Conservation (phyloP, 2,797 vertebrate genomes). For the Oryzias sinensis region DNA sequence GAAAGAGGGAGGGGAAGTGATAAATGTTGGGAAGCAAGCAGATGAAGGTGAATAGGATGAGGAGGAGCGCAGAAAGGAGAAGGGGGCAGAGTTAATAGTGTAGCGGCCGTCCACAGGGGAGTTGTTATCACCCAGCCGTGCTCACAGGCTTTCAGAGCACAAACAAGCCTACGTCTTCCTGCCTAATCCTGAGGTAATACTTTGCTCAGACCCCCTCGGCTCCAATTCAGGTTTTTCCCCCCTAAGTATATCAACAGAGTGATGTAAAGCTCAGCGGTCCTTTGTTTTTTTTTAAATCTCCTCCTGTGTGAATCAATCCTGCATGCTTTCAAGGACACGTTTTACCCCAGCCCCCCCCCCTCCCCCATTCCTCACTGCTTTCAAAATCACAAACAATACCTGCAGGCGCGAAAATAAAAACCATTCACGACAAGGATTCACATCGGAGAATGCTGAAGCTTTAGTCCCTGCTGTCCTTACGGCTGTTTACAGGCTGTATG, state of each 20-base stretch:
- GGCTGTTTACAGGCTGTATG: too few relatives aligned
- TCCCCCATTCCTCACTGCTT: conserved; percentile 24
- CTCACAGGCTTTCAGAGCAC: conserved; percentile 66
- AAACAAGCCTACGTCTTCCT: conserved; percentile 53
- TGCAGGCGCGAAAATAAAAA: conserved; percentile 22
- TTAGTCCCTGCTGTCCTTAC: too few relatives aligned
- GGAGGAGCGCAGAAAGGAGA: conserved; percentile 38
- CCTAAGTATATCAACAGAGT: conserved; percentile 52
- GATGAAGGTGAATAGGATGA: conserved; percentile 63
- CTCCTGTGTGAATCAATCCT: conserved; percentile 36
- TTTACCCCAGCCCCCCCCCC: conserved; percentile 26
- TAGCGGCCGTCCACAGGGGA: conserved; percentile 58
- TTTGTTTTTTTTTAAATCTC: conserved; percentile 31
- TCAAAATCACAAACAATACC: conserved; percentile 24
- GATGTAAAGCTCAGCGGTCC: conserved; percentile 42
- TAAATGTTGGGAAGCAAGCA: conserved; percentile 46
- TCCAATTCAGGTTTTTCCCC: conserved; percentile 35
- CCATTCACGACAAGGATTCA: conserved; percentile 13
- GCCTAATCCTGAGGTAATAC: conserved; percentile 65
- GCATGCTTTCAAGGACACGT: conserved; percentile 58
- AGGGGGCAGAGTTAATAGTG: conserved; percentile 48
- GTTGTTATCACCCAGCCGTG: conserved; percentile 64
- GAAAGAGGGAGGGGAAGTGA: conserved; percentile 31
- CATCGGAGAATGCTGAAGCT: neutral
- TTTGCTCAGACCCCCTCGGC: conserved; percentile 32